Percentiles rank a stretch among this genome's conserved stretches.
Evolutionary conservation across 2,888 invertebrate species (phyloP).

Genomic region (Diarsia brunnea): DNA sequence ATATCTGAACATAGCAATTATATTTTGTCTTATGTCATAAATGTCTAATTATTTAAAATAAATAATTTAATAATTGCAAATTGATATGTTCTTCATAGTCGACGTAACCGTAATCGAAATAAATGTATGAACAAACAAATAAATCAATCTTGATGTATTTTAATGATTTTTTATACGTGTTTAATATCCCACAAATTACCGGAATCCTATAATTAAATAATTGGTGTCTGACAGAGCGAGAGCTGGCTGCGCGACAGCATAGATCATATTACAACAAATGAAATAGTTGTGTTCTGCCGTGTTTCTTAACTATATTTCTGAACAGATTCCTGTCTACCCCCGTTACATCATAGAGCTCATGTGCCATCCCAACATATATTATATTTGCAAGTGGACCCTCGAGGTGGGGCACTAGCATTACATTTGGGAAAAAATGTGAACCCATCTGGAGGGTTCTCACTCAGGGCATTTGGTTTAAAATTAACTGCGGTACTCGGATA

Average conservation of each 20-base stretch:
- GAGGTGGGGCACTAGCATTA: too few species aligned
- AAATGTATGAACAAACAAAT: conserved; percentile 50
- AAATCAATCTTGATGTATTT: conserved; percentile 41
- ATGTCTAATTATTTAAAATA: conserved; percentile 52
- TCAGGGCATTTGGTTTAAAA: too few species aligned
- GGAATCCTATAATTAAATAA: conserved; percentile 41
- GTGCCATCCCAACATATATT: too few species aligned
- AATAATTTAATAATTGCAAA: conserved; percentile 47
- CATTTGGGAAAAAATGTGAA: too few species aligned
- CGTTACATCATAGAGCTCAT: too few species aligned
- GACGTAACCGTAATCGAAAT: conserved; percentile 49
- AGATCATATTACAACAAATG: background rate
- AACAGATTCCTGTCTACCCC: too few species aligned
- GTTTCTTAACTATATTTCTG: background rate
- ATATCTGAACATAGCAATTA: conserved; percentile 39
- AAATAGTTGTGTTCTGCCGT: background rate
- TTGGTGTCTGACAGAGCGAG: conserved; percentile 56
- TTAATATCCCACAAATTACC: conserved; percentile 18
- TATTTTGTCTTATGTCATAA: conserved; percentile 41
- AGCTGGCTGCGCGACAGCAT: background rate
- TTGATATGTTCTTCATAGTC: conserved; percentile 37
- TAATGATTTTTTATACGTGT: conserved; percentile 26
- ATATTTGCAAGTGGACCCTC: too few species aligned
- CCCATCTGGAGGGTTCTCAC: too few species aligned
- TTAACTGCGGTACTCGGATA: too few species aligned